Percentiles rank a stretch among this genome's conserved stretches.
phyloP scores from a whole-genome alignment of 2,797 vertebrate genomes.

The Bryconaethiops microstoma region DNA sequence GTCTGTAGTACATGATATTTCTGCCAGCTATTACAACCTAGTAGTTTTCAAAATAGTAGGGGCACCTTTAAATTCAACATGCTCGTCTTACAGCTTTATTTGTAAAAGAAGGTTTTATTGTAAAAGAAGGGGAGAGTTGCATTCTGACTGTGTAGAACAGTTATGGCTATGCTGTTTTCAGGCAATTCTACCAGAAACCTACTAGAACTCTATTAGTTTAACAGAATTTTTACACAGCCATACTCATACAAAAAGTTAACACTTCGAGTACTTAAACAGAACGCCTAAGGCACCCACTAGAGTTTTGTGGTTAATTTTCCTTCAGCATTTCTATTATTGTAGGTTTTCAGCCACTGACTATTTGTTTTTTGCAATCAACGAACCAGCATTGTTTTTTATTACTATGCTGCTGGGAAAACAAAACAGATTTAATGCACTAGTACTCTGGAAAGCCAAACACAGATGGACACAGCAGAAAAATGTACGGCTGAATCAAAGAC shows the following conservation, averaged over 20 bases:
- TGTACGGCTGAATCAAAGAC: conserved; percentile 25
- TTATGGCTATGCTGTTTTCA: not conserved
- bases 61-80: not conserved
- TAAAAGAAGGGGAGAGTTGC: too few species aligned
- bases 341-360: not conserved
- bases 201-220: not conserved
- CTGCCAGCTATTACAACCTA: not conserved
- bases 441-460: not conserved
- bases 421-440: conserved; percentile 15
- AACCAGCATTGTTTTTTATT: not conserved
- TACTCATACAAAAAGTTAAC: not conserved
- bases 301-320: not conserved
- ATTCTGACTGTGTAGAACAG: not conserved
- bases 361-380: conserved; percentile 4
- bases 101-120: not conserved
- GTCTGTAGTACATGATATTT: not conserved
- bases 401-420: not conserved
- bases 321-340: too few species aligned
- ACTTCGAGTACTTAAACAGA: not conserved
- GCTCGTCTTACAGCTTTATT: not conserved
- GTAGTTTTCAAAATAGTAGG: not conserved
- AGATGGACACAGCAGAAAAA: conserved; percentile 8
- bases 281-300: not conserved
- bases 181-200: not conserved
- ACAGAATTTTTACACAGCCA: not conserved